Evolutionary conservation across 2,888 invertebrate genomes (phyloP).

Genomic region (Fissipunctia ypsillon): DNA sequence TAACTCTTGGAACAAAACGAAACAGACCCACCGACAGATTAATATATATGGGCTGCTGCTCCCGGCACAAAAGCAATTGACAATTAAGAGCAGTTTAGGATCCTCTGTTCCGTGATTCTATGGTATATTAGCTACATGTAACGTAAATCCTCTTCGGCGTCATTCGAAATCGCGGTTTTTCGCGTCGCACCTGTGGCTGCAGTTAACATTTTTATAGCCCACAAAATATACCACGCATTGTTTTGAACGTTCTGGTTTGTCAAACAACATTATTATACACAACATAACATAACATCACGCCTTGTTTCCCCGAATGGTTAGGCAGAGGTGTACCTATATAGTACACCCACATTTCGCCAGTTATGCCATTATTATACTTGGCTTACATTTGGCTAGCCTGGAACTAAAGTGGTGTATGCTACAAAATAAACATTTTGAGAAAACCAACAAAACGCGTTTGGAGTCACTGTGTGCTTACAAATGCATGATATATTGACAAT

Average conservation of each 20-base stretch:
- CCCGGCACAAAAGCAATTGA: conserved; percentile 52
- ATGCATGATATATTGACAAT: no score
- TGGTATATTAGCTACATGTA: conserved; percentile 71
- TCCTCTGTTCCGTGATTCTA: conserved; percentile 64
- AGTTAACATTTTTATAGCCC: conserved; percentile 83
- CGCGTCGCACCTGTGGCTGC: conserved; percentile 84
- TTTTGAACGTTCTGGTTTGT: conserved; percentile 65
- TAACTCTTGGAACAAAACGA: conserved; percentile 72
- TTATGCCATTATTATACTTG: conserved; percentile 17
- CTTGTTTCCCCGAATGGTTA: no score
- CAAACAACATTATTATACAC: conserved; percentile 33
- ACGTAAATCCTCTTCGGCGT: conserved; percentile 74
- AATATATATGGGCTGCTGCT: conserved; percentile 61
- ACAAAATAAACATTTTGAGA: no score
- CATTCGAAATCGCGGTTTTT: conserved; percentile 78
- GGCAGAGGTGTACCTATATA: no score
- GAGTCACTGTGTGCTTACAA: no score
- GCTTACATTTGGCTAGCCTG: conserved; percentile 38
- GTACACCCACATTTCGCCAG: no score
- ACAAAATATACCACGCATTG: conserved; percentile 79
- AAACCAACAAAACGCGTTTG: no score
- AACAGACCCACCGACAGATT: conserved; percentile 64
- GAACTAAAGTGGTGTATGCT: no score
- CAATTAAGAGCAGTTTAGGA: conserved; percentile 64
- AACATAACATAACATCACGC: no score